Evolutionary conservation across 1,140 invertebrate genomes (phyloP), one percentile per base, ranked within the genome.

Genomic region (Drosophila repletoides): DNA sequence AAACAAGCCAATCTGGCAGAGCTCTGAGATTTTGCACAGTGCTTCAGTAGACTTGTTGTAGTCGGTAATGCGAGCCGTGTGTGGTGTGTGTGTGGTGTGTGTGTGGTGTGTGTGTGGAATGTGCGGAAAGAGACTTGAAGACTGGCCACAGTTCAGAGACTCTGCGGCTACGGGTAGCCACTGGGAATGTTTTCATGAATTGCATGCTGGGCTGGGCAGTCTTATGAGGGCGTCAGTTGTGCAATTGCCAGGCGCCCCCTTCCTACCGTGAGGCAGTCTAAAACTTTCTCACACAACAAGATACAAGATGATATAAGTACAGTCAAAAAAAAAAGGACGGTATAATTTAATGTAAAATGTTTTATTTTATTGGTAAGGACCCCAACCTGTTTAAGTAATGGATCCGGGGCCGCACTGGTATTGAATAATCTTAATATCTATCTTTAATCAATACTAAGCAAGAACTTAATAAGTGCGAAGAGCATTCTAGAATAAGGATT

Each of bases 91-190:
- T 49, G 66, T 55, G 46, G n/a, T 52, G 58, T 48, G 55, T 51
- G 40, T 36, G 52, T 38, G 40, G 61, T 31, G 10, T 51, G 66
- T 34, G 58, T 76, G 51, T 56, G 60, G 65, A 83, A 83, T 83
- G 73, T 74, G 65, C 69, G 73, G 72, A 63, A 67, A 72, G 68
- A 43, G 45, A 34, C 28, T 33, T 19, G n/a, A n/a, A n/a, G n/a
- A n/a, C n/a, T n/a, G 12, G 14, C 24, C 21, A 24, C 48, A 31
- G 43, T 28, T 21, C 15, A 22, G 14, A n/a, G n/a, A n/a, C n/a
- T n/a, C n/a, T n/a, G 22, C 5, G n/a, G 9, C 41, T 31, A 15
- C 49, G 40, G 3, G 19, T 34, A 40, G 14, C 12, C 38, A 40
- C 29, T 61, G 64, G 64, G 64, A 61, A 67, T 40, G 24, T 14